A percentile compares a stretch with the other conserved stretches of the same genome.
These are phyloP conservation scores for Aphrophora alni DNA, from an alignment of 2,888 invertebrate genomes.

Conservation along the genomic window DNA sequence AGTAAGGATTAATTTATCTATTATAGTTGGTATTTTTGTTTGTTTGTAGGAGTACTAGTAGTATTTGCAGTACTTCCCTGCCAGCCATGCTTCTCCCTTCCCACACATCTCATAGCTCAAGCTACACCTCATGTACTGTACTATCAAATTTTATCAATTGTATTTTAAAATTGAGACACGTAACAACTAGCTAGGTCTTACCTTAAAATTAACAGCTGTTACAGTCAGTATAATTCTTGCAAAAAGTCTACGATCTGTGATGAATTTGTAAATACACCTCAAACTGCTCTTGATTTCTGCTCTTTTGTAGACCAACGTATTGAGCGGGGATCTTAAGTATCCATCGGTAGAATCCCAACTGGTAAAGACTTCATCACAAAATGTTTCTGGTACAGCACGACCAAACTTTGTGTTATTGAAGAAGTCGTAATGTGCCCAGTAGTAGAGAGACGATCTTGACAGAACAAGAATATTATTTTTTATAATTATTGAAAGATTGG, in stretches of 20 bases:
- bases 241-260: conserved; percentile 81
- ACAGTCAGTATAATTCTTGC: conserved; percentile 81
- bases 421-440: conserved; percentile 94
- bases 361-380: conserved; percentile 87
- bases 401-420: conserved; percentile 90
- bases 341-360: conserved; percentile 83
- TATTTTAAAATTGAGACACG: too few relatives aligned
- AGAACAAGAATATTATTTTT: too few relatives aligned
- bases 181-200: too few relatives aligned
- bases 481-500: too few relatives aligned
- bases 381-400: conserved; percentile 78
- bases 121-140: too few relatives aligned
- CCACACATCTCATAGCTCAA: too few relatives aligned
- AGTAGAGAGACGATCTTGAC: conserved; percentile 92
- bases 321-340: conserved; percentile 79
- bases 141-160: too few relatives aligned
- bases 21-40: too few relatives aligned
- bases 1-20: too few relatives aligned
- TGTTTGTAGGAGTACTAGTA: too few relatives aligned
- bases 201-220: conserved; percentile 79
- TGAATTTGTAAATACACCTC: conserved; percentile 81
- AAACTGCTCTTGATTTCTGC: conserved; percentile 68
- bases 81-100: too few relatives aligned
- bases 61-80: too few relatives aligned
- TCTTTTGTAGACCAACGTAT: conserved; percentile 85